Evolutionary conservation across 2,113 vertebrate genomes (phyloP), one percentile per base, ranked within the genome.

Genomic region (Rhipidura dahli): DNA sequence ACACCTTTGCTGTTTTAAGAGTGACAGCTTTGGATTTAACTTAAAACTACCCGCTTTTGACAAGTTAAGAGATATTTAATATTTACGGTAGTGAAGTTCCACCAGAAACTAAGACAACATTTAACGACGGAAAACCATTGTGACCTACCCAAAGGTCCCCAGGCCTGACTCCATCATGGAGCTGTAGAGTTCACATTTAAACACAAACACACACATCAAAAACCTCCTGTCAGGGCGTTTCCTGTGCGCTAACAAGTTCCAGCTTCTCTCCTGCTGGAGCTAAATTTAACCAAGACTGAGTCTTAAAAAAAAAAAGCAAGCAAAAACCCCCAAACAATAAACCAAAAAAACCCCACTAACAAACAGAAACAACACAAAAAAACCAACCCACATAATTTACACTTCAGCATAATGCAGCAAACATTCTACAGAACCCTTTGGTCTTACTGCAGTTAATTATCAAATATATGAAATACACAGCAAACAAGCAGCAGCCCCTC

Each of bases 231-330:
- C 44, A 77, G 68, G 64, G 37, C 16, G 20, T 93, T 96, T 96
- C 91, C 93, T 94, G 65, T 72, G 79, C 3, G 65, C 93, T 96
- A 97, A 97, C 89, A 70, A 94, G 94, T 92, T 96, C 71, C 93
- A 97, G 93, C 94, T 95, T 88, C 91, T 93, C 85, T 93, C 87
- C 57, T 70, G 76, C 37, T 90, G 69, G 11, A 91, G 66, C 90
- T 77, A 93, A 92, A 93, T 94, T 96, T 94, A 97, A 79, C 47
- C 75, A 85, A 90, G 76, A 75, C 63, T 59, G 1, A 88, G 56
- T 28, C 42, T 18, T 37, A 28, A 50, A 45, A 20, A 26, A 59
- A 59, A 33, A 65, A 20, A 26, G 7, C 20, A 35, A n/a, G 3
- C 15, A 37, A 80, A 90, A 8, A 1, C 19, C 19, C 19, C 21